phyloP scores from a whole-genome alignment of 2,113 vertebrate species.

The Centropus bengalensis region DNA sequence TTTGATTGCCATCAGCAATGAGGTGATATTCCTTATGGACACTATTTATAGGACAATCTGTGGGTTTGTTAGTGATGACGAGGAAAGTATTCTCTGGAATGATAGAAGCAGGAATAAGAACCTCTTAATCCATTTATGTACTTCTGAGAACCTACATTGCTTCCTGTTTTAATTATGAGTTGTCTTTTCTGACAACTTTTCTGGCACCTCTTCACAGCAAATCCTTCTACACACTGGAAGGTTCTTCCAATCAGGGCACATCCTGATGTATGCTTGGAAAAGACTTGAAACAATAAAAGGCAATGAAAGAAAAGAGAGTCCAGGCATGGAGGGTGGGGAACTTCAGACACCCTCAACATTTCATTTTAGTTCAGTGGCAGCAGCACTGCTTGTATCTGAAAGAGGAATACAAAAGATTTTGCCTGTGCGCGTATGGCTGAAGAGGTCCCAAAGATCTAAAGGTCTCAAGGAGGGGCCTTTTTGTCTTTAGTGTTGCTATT shows the following conservation, averaged over 20 bases:
- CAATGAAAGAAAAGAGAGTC: background rate
- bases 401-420: background rate
- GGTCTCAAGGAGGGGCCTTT: background rate
- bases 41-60: background rate
- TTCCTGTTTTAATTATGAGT: background rate
- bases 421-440: background rate
- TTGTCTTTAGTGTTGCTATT: background rate
- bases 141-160: background rate
- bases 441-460: no score
- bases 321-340: background rate
- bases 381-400: background rate
- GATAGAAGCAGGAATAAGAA: background rate
- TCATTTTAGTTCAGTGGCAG: background rate
- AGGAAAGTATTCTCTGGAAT: background rate
- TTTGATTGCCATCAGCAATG: background rate
- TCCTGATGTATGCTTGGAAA: background rate
- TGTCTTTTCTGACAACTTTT: background rate
- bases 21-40: background rate
- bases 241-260: background rate
- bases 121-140: background rate
- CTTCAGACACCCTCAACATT: background rate
- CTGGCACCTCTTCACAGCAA: background rate
- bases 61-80: background rate
- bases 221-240: background rate
- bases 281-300: background rate